Conservation (phyloP, 2,113 vertebrate genomes). For the Pangasianodon hypophthalmus region DNA sequence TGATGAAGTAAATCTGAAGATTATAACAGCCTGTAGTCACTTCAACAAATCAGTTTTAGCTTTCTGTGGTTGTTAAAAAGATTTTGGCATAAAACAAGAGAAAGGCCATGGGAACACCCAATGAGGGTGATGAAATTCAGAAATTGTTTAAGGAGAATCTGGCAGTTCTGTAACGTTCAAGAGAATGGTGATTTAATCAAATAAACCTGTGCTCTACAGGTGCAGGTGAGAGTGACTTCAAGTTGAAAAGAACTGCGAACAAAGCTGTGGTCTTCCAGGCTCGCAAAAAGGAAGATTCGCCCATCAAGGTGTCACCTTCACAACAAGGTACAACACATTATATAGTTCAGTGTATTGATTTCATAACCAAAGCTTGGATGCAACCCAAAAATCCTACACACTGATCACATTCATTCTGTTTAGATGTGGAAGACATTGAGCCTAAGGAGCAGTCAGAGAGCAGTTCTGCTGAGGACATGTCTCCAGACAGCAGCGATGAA, state of each 20-base stretch:
- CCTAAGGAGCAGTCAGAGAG: conserved; percentile 22
- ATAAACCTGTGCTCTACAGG: neutral
- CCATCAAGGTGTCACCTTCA: neutral
- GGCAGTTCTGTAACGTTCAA: neutral
- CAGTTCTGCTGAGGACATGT: conserved; percentile 36
- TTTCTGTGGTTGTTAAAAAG: neutral
- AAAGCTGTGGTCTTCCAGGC: conserved; percentile 70
- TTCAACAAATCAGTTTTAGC: neutral
- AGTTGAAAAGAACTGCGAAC: conserved; percentile 67
- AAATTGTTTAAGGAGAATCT: neutral
- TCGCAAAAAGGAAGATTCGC: conserved; percentile 64
- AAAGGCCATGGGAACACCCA: neutral
- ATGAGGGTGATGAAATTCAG: neutral
- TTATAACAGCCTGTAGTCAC: neutral
- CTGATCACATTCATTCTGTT: neutral
- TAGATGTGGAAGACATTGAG: conserved; percentile 19
- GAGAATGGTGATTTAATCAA: neutral
- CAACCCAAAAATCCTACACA: neutral
- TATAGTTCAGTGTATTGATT: neutral
- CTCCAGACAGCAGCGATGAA: conserved; percentile 51
- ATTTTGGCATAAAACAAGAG: neutral
- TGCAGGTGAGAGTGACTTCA: conserved; percentile 64
- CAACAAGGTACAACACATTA: conserved; percentile 13
- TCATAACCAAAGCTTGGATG: neutral
- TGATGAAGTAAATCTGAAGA: no score